Base-by-base conservation (phyloP, 2,797 vertebrate species). In the Gambusia yucatana region DNA sequence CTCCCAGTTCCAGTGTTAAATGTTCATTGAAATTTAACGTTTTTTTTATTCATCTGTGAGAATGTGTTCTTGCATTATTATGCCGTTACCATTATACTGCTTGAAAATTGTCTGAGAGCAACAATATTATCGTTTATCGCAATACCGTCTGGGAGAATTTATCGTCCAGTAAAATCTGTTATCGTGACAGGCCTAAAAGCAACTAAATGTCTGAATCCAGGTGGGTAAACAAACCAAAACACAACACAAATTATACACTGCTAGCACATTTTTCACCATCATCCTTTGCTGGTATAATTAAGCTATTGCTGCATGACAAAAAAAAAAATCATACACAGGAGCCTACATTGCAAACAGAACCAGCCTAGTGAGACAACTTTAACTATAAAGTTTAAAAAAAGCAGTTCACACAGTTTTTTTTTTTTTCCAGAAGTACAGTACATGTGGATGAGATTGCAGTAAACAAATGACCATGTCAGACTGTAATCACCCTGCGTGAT, bases 381-480 rank as follows among this genome's bases (percentile, higher is more conserved):
- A 72, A 72, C 25, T 17, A 71, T 17, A 8, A 71, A 71, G 67
- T 71, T 44, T 2, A 25, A 70, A 67, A 69, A 25, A n/a, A 70
- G 67, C 41, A 70, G 67, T 67, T 41, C 20, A 22, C 3, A 41
- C 36, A 25, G 52, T 39, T 65, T 59, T 8, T 22, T 39, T 43
- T 25, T 41, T 25, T 41, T 14, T 44, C 13, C 67, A 83, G 63
- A 90, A 87, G 88, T 93, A 87, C 84, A 89, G 86, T 84, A 90
- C 86, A 89, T 76, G 85, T 79, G 84, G 89, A 90, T 78, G 82
- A 94, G 91, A 90, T 87, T 88, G 88, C 41, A 6, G 88, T 90
- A 94, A 95, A 95, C 94, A 95, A 95, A 95, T 94, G 94, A 89
- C 88, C 87, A 72, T 88, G 93, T 95, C 94, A 94, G 88, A 94